Evolutionary conservation across 2,113 vertebrate species (phyloP), one percentile per base, ranked within the genome.

Genomic region (Poicephalus meyeri): DNA sequence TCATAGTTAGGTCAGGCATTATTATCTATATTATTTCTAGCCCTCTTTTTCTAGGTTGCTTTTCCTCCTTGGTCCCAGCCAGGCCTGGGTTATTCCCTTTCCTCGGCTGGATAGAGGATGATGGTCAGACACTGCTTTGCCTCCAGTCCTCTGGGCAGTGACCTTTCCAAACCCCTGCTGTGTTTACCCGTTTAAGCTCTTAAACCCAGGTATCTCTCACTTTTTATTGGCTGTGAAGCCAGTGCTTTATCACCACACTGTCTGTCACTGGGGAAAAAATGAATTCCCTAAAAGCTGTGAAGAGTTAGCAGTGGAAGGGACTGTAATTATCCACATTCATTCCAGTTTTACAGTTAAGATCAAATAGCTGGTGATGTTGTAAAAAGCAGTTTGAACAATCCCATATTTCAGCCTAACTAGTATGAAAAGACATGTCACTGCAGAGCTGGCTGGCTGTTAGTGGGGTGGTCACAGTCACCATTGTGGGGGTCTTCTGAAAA

Each of bases 181-280:
- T 29, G 86, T 83, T 91, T 65, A 16, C 63, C 49, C 82, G 66
- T 47, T 35, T 16, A 39, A 86, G 86, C 79, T 64, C 33, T 69
- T 52, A 82, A 89, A 53, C 61, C 58, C 76, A 37, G 53, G 8
- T 28, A 20, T 47, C 91, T 86, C 86, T 52, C 81, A 35, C 26
- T 56, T 76, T 65, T 79, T 72, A 91, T 24, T 82, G 89, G 26
- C 87, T 72, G 65, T 58, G 84, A 94, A 92, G 91, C 77, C 84
- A 50, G 61, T 3, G 26, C 93, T 79, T 84, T 84, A 37, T 44
- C 61, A 44, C 41, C 77, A 56, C 1, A 0, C 70, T 73, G 88
- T 28, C 92, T 52, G 6, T 76, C 84, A 33, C 55, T 16, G 39
- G 25, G 86, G 56, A 80, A 63, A 87, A 73, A 23, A 7, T 1